phyloP scores from a whole-genome alignment of 2,888 invertebrate species.

The Amphipyra tragopoginis region DNA sequence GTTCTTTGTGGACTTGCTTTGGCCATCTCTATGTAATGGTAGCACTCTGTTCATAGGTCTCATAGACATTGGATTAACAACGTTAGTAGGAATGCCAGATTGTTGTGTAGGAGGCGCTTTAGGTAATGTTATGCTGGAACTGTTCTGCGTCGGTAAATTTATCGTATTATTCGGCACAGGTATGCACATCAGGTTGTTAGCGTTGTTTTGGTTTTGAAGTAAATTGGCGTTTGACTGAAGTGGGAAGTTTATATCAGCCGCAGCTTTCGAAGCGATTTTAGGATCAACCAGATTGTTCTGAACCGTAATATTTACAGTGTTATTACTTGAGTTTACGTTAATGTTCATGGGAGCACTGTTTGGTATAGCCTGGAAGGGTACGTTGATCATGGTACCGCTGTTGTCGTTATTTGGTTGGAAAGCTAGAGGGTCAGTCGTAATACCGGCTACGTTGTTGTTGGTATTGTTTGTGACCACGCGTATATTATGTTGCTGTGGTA shows the following conservation, averaged over 20 bases:
- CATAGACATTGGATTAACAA: slow-evolving; percentile 92
- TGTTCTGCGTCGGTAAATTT: slow-evolving; percentile 85
- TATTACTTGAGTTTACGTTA: slow-evolving; percentile 87
- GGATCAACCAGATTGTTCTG: slow-evolving; percentile 88
- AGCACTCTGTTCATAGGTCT: slow-evolving; percentile 94
- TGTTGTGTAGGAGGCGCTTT: slow-evolving; percentile 91
- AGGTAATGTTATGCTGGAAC: slow-evolving; percentile 90
- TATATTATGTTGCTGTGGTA: slow-evolving; percentile 85
- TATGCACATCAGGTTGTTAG: slow-evolving; percentile 83
- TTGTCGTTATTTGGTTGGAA: slow-evolving; percentile 85
- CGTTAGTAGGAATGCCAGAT: slow-evolving; percentile 92
- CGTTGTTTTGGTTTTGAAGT: slow-evolving; percentile 78
- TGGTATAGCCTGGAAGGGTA: slow-evolving; percentile 87
- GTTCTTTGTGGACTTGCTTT: slow-evolving; percentile 84
- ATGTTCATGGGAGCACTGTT: slow-evolving; percentile 88
- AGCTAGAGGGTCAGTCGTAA: slow-evolving; percentile 76
- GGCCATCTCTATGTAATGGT: slow-evolving; percentile 93
- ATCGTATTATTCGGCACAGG: slow-evolving; percentile 85
- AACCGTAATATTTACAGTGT: slow-evolving; percentile 86
- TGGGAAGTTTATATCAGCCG: slow-evolving; percentile 83
- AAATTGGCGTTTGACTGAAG: slow-evolving; percentile 78
- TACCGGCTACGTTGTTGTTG: slow-evolving; percentile 75
- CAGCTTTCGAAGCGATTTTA: slow-evolving; percentile 84
- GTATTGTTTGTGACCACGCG: slow-evolving; percentile 84
- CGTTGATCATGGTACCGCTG: slow-evolving; percentile 85